phyloP scores from a whole-genome alignment of 2,888 invertebrate genomes.

The Hydropsyche betteni region DNA sequence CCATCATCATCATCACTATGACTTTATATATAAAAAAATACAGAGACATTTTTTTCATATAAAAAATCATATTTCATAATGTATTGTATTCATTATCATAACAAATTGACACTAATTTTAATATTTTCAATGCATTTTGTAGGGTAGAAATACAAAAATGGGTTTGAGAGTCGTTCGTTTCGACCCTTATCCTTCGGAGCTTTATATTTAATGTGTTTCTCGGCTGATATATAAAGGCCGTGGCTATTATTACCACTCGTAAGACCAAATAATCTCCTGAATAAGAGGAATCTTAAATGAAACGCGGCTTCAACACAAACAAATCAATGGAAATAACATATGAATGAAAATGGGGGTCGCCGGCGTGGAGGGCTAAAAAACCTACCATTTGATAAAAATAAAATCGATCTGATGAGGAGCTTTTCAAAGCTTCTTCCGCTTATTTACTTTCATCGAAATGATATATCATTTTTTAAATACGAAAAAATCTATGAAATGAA shows the following conservation, averaged over 20 bases:
- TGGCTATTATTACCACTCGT: constrained; percentile 28
- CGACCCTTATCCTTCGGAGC: constrained; percentile 6
- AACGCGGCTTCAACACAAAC: constrained; percentile 32
- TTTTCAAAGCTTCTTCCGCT: constrained; percentile 2
- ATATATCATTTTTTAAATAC: too few relatives aligned
- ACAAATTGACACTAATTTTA: too few relatives aligned
- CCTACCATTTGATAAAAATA: constrained; percentile 18
- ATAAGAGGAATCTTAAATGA: constrained; percentile 21
- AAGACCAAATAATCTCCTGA: constrained; percentile 30
- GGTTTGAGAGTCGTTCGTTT: constrained; percentile 1
- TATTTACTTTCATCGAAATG: background rate
- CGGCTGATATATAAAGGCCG: constrained; percentile 23
- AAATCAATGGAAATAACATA: constrained; percentile 25
- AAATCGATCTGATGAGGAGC: constrained; percentile 7
- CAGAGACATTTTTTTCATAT: too few relatives aligned
- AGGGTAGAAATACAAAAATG: too few relatives aligned
- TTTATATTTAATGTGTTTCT: constrained; percentile 22
- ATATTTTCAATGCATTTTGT: too few relatives aligned
- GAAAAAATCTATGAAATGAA: too few relatives aligned
- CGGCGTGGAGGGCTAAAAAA: constrained; percentile 1
- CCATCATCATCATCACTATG: background rate
- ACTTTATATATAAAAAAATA: too few relatives aligned
- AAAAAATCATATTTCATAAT: too few relatives aligned
- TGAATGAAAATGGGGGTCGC: constrained; percentile 26
- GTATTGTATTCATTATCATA: too few relatives aligned